Percentiles rank a stretch among this genome's conserved stretches.
phyloP scores from a whole-genome alignment of 2,888 invertebrate genomes.

The Drosophila atroscutellata region DNA sequence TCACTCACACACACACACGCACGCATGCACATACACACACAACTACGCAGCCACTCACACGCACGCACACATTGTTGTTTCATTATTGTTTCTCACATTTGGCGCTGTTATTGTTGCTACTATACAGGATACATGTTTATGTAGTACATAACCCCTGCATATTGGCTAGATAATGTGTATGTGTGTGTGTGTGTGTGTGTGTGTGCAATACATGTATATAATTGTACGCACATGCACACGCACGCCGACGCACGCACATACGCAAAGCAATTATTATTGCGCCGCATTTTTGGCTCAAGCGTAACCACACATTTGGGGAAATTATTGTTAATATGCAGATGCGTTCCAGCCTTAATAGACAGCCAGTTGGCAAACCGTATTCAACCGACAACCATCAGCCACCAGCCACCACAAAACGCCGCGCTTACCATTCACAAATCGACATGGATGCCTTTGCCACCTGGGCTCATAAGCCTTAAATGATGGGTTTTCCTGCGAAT shows the following conservation, averaged over 20 bases:
- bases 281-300: constrained; percentile 69
- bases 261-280: constrained; percentile 54
- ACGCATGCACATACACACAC: not conserved
- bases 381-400: constrained; percentile 3
- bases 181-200: constrained; percentile 25
- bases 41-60: not conserved
- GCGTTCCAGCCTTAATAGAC: constrained; percentile 54
- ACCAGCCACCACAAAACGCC: constrained; percentile 31
- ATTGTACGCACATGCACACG: constrained; percentile 29
- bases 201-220: constrained; percentile 56
- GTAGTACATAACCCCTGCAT: constrained; percentile 46
- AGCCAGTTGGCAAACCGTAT: constrained; percentile 24
- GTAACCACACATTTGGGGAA: constrained; percentile 79
- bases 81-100: constrained; percentile 64
- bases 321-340: constrained; percentile 80
- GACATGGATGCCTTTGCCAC: constrained; percentile 20
- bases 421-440: constrained; percentile 12
- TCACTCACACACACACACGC: constrained; percentile 28
- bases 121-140: constrained; percentile 37
- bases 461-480: constrained; percentile 32
- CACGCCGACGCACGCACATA: constrained; percentile 12
- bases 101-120: constrained; percentile 56
- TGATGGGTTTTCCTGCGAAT: not conserved
- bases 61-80: constrained; percentile 7
- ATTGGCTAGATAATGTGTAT: constrained; percentile 29